Percentiles rank a stretch among this genome's conserved stretches.
phyloP scores from a whole-genome alignment of 2,888 invertebrate species.

The Panopea generosa region DNA sequence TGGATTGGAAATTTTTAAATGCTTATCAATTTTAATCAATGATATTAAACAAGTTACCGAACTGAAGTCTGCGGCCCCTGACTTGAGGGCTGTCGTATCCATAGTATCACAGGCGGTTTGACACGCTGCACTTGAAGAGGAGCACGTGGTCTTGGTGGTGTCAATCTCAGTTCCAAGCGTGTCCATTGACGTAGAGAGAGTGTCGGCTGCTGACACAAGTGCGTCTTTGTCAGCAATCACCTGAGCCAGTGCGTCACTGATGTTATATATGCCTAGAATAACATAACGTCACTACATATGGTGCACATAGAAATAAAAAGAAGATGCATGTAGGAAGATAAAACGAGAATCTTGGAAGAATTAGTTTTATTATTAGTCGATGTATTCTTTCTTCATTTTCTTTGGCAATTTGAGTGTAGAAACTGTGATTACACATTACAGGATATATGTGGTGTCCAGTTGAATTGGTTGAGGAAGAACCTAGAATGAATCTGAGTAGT shows the following conservation, averaged over 20 bases:
- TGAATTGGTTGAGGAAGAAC: no score
- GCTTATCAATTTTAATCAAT: no score
- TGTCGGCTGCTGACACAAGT: conserved; percentile 51
- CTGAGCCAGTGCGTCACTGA: conserved; percentile 59
- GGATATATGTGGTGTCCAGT: no score
- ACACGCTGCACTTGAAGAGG: conserved; percentile 54
- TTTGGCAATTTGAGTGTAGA: no score
- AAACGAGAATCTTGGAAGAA: no score
- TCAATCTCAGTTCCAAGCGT: conserved; percentile 55
- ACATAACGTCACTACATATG: no score
- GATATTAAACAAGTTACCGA: conserved; percentile 37
- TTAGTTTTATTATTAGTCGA: no score
- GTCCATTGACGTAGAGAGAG: conserved; percentile 51
- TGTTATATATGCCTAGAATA: conserved; percentile 48
- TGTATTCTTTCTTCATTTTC: no score
- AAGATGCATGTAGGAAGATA: not conserved
- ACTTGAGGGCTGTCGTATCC: conserved; percentile 49
- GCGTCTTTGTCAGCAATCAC: conserved; percentile 55
- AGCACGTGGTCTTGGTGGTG: conserved; percentile 58
- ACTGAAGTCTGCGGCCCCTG: conserved; percentile 60
- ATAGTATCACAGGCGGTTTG: conserved; percentile 61
- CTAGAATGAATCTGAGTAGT: no score
- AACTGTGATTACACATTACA: no score
- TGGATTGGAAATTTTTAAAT: no score
- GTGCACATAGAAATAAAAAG: not conserved